phyloP scores from a whole-genome alignment of 2,888 invertebrate species.

The Melanargia galathea region DNA sequence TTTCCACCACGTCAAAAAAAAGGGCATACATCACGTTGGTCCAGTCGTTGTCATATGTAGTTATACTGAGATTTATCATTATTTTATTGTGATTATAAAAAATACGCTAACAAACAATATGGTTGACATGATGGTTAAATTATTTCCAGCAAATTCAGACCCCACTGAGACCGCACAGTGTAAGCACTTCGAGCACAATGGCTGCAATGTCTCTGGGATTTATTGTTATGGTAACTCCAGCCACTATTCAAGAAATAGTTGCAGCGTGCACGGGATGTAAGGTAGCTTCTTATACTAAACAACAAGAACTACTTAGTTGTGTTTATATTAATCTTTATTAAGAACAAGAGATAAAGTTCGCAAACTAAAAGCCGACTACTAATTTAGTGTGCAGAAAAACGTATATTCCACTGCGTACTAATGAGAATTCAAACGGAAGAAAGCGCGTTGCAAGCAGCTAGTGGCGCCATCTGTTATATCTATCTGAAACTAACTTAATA shows the following conservation, averaged over 20 bases:
- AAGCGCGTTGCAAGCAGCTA: too few relatives aligned
- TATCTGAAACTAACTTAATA: too few relatives aligned
- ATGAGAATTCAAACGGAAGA: too few relatives aligned
- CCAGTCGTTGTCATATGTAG: too few relatives aligned
- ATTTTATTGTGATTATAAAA: not conserved
- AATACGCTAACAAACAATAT: not conserved
- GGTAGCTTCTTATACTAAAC: conserved; percentile 56
- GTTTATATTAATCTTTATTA: too few relatives aligned
- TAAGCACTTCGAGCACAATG: conserved; percentile 93
- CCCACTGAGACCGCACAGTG: conserved; percentile 86
- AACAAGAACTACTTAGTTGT: not conserved
- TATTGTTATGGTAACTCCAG: conserved; percentile 95
- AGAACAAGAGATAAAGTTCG: not conserved
- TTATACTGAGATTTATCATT: not conserved
- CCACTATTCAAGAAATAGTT: conserved; percentile 95
- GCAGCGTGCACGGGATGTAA: conserved; percentile 94
- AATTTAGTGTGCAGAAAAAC: too few relatives aligned
- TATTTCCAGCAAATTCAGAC: conserved; percentile 62
- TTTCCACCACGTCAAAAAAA: too few relatives aligned
- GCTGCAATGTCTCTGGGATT: conserved; percentile 95
- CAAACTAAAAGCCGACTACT: too few relatives aligned
- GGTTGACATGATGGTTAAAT: too few relatives aligned
- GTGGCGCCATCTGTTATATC: too few relatives aligned
- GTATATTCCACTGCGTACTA: too few relatives aligned
- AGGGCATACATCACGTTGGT: too few relatives aligned